phyloP scores from a whole-genome alignment of 53 echinoderm and acorn worm species.

The Holothuria scabra region DNA sequence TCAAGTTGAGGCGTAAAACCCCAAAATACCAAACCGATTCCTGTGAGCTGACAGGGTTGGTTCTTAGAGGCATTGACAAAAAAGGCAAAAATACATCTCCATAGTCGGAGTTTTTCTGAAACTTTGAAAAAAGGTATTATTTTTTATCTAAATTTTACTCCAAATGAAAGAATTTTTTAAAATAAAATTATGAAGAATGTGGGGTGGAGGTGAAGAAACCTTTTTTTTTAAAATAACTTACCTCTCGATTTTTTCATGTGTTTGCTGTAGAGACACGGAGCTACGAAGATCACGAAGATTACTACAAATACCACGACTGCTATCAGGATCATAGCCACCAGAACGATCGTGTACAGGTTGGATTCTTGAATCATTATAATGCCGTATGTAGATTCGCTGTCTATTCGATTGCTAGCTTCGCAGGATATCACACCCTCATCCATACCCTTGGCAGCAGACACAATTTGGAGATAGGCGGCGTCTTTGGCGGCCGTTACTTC shows the following conservation, averaged over 20 bases:
- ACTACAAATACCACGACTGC: slow-evolving; percentile 70
- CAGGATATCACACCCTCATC: slow-evolving; percentile 83
- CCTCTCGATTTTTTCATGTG: slow-evolving; percentile 75
- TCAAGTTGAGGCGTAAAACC: too few relatives aligned
- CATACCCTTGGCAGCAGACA: slow-evolving; percentile 86
- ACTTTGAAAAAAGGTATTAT: too few relatives aligned
- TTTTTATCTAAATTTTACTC: too few relatives aligned
- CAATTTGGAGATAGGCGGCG: slow-evolving; percentile 76
- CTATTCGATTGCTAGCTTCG: slow-evolving; percentile 83
- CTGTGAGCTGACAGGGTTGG: too few relatives aligned
- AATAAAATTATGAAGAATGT: too few relatives aligned
- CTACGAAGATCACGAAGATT: slow-evolving; percentile 69
- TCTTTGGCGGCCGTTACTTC: slow-evolving; percentile 59
- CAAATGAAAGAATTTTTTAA: too few relatives aligned
- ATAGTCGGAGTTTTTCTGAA: too few relatives aligned
- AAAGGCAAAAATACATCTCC: too few relatives aligned
- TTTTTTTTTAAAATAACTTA: too few relatives aligned
- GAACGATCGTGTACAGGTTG: slow-evolving; percentile 71
- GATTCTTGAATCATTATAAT: slow-evolving; percentile 79
- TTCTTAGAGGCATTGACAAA: too few relatives aligned
- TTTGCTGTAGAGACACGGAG: slow-evolving; percentile 68
- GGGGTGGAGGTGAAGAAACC: too few relatives aligned
- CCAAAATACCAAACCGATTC: too few relatives aligned
- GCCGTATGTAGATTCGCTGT: slow-evolving; percentile 59
- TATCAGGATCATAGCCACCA: slow-evolving; percentile 77